Percentiles rank a stretch among this genome's conserved stretches.
phyloP scores from a whole-genome alignment of 2,888 invertebrate genomes.

The Serripes groenlandicus region DNA sequence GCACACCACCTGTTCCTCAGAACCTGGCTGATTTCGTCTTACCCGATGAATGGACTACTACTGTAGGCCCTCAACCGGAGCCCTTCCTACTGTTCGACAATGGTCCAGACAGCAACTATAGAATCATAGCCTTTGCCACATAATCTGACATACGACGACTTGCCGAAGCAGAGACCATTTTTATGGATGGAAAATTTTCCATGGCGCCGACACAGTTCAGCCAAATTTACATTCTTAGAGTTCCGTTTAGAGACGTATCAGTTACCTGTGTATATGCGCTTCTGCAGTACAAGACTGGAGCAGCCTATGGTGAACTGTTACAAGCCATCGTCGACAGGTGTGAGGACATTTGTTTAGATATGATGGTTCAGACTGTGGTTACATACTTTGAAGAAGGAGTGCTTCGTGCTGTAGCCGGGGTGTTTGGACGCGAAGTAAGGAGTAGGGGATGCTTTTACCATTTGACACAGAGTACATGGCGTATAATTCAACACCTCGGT shows the following conservation, averaged over 20 bases:
- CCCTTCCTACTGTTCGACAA: neutral
- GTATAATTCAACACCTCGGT: neutral
- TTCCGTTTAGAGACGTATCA: neutral
- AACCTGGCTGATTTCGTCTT: neutral
- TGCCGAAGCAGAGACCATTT: neutral
- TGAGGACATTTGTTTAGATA: neutral
- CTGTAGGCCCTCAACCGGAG: neutral
- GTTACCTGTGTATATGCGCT: neutral
- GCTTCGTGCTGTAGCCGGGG: neutral
- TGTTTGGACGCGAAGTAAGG: neutral
- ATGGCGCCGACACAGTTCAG: neutral
- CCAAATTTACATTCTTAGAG: neutral
- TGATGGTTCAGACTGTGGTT: neutral
- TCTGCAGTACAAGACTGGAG: neutral
- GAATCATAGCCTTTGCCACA: neutral
- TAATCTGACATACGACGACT: neutral
- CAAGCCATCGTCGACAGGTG: neutral
- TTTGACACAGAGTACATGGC: neutral
- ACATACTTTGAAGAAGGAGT: neutral
- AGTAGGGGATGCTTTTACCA: neutral
- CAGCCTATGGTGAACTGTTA: neutral
- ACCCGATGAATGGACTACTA: neutral
- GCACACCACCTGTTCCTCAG: neutral
- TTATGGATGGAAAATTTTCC: constrained; percentile 3
- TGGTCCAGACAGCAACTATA: neutral